phyloP scores from a whole-genome alignment of 2,888 invertebrate genomes.

The Tethea ocularis region DNA sequence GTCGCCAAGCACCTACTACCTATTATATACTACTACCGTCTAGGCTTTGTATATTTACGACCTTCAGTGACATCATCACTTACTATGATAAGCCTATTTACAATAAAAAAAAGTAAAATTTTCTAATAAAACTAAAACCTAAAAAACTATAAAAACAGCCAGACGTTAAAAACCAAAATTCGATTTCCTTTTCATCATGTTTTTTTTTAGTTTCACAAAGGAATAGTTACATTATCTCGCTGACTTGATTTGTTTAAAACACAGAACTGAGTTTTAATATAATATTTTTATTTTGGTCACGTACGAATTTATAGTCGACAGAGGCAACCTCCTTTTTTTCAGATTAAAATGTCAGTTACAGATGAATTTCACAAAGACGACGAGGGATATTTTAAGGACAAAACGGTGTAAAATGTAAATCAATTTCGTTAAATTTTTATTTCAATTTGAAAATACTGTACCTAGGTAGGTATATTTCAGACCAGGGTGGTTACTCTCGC shows the following conservation, averaged over 20 bases:
- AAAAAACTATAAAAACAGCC: too few species aligned
- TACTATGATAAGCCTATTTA: too few species aligned
- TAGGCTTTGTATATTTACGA: too few species aligned
- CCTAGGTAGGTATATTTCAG: too few species aligned
- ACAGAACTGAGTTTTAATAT: constrained; percentile 29
- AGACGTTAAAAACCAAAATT: too few species aligned
- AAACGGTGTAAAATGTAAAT: constrained; percentile 30
- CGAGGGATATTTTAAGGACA: constrained; percentile 36
- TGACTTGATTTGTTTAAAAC: constrained; percentile 24
- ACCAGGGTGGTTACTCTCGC: too few species aligned
- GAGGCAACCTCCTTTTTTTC: constrained; percentile 50
- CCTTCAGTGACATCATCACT: too few species aligned
- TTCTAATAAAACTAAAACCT: too few species aligned
- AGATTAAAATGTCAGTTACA: constrained; percentile 75
- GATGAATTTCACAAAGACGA: constrained; percentile 61
- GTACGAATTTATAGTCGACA: constrained; percentile 64
- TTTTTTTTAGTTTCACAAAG: not conserved
- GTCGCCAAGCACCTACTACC: too few species aligned
- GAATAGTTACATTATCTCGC: constrained; percentile 19
- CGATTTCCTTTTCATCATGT: not conserved
- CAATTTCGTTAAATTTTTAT: not conserved
- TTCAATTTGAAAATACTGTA: too few species aligned
- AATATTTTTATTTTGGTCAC: constrained; percentile 68
- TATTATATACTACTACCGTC: too few species aligned
- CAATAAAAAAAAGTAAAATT: too few species aligned